Conservation (phyloP, 2,113 vertebrate genomes). For the Thamnaconus septentrionalis region DNA sequence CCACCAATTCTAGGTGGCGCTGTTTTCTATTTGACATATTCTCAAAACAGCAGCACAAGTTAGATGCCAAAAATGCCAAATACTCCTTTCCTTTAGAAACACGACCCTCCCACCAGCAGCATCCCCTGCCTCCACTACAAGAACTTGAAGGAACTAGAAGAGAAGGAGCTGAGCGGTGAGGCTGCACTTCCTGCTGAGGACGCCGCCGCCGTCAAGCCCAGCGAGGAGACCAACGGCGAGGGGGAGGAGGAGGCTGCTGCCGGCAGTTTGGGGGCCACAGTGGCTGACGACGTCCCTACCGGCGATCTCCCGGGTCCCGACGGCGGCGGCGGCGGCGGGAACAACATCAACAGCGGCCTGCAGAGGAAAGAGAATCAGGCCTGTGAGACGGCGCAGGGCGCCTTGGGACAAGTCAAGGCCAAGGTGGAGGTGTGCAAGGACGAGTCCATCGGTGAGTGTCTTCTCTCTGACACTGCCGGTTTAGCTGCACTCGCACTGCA, state of each 20-base stretch:
- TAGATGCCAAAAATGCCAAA: too few species aligned
- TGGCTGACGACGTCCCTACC: constrained; percentile 30
- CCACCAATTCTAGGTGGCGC: neutral
- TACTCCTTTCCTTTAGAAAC: constrained; percentile 81
- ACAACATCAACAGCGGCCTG: neutral
- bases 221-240: constrained; percentile 70
- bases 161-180: constrained; percentile 86
- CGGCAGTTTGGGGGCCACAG: constrained; percentile 80
- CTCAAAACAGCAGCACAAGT: too few species aligned
- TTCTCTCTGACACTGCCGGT: too few species aligned
- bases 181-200: constrained; percentile 74
- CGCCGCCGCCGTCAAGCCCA: constrained; percentile 76
- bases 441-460: constrained; percentile 90
- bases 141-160: constrained; percentile 96
- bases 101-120: constrained; percentile 95
- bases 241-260: constrained; percentile 46
- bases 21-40: neutral
- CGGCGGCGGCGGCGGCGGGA: constrained; percentile 10
- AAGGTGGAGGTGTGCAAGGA: constrained; percentile 99
- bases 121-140: constrained; percentile 98
- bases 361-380: constrained; percentile 74
- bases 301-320: constrained; percentile 49
- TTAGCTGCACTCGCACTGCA: too few species aligned
- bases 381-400: constrained; percentile 85
- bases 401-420: constrained; percentile 94